Conservation (phyloP, 2,888 invertebrate genomes). For the Boloria euphrosyne region DNA sequence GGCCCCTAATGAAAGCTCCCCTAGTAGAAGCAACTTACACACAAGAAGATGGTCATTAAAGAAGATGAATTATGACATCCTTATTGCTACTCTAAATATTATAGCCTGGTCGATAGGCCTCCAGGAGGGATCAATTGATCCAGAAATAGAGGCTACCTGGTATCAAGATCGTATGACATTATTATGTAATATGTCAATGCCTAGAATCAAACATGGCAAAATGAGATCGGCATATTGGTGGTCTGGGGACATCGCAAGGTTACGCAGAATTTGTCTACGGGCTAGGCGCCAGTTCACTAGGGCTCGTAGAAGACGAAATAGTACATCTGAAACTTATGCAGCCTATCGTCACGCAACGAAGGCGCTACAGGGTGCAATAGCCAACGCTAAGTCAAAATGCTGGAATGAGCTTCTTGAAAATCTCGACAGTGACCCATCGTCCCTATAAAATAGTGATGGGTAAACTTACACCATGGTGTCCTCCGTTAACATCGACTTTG, state of each 20-base stretch:
- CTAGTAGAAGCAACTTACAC: too few relatives aligned
- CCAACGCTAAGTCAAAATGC: constrained; percentile 19
- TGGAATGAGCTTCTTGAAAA: constrained; percentile 28
- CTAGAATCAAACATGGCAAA: not conserved
- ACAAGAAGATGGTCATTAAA: constrained; percentile 24
- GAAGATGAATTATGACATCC: constrained; percentile 19
- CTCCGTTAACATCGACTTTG: too few relatives aligned
- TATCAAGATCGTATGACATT: constrained; percentile 24
- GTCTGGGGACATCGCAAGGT: constrained; percentile 21
- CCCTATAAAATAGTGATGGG: too few relatives aligned
- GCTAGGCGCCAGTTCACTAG: constrained; percentile 27
- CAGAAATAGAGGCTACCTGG: constrained; percentile 22
- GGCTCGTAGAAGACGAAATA: constrained; percentile 11
- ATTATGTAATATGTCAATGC: constrained; percentile 35
- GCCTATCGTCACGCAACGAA: constrained; percentile 9
- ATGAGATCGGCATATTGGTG: constrained; percentile 30
- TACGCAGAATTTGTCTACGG: constrained; percentile 17
- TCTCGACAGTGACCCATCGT: not conserved
- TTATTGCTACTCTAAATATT: constrained; percentile 20
- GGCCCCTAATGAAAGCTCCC: too few relatives aligned
- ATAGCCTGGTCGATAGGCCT: constrained; percentile 22
- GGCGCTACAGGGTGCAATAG: constrained; percentile 19
- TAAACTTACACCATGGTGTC: too few relatives aligned
- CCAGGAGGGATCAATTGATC: not conserved
- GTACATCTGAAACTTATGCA: constrained; percentile 13